Percentiles rank a stretch among this genome's conserved stretches.
phyloP scores from a whole-genome alignment of 2,888 invertebrate species.

The Chironomus tentans region DNA sequence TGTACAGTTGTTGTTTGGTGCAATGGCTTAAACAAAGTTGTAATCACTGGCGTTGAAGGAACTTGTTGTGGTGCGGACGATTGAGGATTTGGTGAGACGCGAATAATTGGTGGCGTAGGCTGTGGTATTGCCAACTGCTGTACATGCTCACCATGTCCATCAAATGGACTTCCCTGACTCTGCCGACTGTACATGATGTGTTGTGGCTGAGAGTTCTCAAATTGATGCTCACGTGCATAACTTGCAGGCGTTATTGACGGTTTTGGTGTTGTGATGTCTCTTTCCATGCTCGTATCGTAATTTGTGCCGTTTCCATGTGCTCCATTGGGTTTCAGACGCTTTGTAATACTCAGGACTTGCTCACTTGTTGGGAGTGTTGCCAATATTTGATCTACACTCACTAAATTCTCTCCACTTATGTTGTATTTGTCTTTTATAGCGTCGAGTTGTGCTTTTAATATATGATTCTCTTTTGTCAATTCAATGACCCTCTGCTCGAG shows the following conservation, averaged over 20 bases:
- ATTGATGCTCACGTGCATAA: conserved; percentile 3
- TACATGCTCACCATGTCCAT: not conserved
- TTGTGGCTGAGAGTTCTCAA: not conserved
- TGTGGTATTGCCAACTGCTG: not conserved
- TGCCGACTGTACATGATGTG: conserved; percentile 6
- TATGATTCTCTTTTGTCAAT: conserved; percentile 90
- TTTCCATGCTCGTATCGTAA: conserved; percentile 37
- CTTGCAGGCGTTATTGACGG: not conserved
- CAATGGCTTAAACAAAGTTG: conserved; percentile 25
- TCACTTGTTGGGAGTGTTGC: conserved; percentile 77
- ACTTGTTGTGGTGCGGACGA: conserved; percentile 5
- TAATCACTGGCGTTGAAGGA: conserved; percentile 24
- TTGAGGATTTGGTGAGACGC: conserved; percentile 13
- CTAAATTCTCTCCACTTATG: conserved; percentile 75
- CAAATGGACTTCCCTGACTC: conserved; percentile 13
- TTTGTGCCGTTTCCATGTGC: not conserved
- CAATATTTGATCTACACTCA: conserved; percentile 81
- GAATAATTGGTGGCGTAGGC: not conserved
- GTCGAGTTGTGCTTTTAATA: conserved; percentile 83
- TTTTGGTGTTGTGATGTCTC: not conserved
- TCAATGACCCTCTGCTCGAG: conserved; percentile 89
- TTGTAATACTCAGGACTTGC: conserved; percentile 74
- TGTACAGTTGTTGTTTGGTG: conserved; percentile 19
- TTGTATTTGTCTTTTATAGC: conserved; percentile 90
- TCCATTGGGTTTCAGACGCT: conserved; percentile 45